Evolutionary conservation across 1,140 invertebrate species (phyloP).

Genomic region (Bilobella aurantiaca): DNA sequence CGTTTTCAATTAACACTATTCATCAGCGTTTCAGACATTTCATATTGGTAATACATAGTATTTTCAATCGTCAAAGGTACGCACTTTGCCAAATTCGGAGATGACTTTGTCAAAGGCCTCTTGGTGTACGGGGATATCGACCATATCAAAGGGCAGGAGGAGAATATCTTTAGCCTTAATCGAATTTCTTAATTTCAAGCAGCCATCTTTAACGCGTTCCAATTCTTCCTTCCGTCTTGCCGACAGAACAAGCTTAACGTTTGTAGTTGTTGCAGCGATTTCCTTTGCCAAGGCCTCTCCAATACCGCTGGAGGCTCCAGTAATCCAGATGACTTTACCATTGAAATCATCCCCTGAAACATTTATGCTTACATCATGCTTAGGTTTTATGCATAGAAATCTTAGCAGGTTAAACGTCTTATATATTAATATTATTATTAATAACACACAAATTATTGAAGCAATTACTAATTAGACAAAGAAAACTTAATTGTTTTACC

Average conservation of each 20-base stretch:
- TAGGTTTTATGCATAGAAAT: too few species aligned
- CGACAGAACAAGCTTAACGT: constrained; percentile 63
- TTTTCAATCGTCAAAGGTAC: neutral
- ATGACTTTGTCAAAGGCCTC: constrained; percentile 53
- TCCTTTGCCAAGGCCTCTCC: constrained; percentile 64
- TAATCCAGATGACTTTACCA: constrained; percentile 76
- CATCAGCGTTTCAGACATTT: too few species aligned
- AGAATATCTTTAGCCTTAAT: constrained; percentile 49
- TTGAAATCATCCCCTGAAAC: constrained; percentile 39
- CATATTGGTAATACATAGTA: neutral
- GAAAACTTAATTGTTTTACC: constrained; percentile 20
- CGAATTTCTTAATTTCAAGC: constrained; percentile 41
- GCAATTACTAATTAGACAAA: neutral
- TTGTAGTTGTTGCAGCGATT: constrained; percentile 50
- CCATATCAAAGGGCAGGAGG: constrained; percentile 60
- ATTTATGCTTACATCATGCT: too few species aligned
- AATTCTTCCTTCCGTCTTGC: constrained; percentile 61
- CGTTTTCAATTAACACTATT: constrained; percentile 3
- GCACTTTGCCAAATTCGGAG: constrained; percentile 58
- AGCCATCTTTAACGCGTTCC: constrained; percentile 59
- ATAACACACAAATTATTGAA: neutral
- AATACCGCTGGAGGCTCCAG: constrained; percentile 79
- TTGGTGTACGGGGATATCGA: constrained; percentile 52
- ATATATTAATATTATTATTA: too few species aligned
- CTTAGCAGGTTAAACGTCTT: too few species aligned